A percentile compares a stretch with the other conserved stretches of the same genome.
Evolutionary conservation across 1,140 invertebrate species (phyloP).

Genomic region (Pseudomyrmex sp.): DNA sequence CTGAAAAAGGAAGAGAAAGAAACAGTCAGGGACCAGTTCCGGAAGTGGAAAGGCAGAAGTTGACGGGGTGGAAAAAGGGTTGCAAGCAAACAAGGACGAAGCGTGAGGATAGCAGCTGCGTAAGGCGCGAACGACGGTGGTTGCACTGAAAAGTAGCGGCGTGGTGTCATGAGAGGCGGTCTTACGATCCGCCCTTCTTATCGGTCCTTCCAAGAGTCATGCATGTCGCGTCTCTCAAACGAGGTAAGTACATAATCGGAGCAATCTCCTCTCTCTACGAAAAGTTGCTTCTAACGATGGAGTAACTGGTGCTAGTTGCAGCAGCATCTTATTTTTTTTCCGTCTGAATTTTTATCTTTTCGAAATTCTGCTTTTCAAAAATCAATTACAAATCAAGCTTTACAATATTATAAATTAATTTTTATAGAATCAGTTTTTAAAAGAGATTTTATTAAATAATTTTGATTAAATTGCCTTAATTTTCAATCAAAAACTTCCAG

Average conservation of each 20-base stretch:
- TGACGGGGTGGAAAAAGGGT: slow-evolving; percentile 24
- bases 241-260: slow-evolving; percentile 78
- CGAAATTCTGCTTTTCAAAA: background rate
- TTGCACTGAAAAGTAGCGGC: slow-evolving; percentile 81
- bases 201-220: slow-evolving; percentile 84
- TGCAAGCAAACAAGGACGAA: slow-evolving; percentile 46
- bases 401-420: background rate
- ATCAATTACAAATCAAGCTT: background rate
- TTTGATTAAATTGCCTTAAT: too few species aligned
- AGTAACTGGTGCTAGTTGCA: background rate
- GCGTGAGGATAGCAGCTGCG: slow-evolving; percentile 56
- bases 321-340: background rate
- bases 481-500: too few species aligned
- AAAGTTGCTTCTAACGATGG: background rate
- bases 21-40: slow-evolving; percentile 14
- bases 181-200: slow-evolving; percentile 84
- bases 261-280: background rate
- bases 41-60: slow-evolving; percentile 40
- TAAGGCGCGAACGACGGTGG: slow-evolving; percentile 77
- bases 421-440: background rate
- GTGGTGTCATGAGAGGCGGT: slow-evolving; percentile 85
- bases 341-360: background rate
- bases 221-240: slow-evolving; percentile 85
- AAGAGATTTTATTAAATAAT: background rate
- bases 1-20: background rate